These are phyloP conservation scores for Melanotaenia trifasciata DNA, from an alignment of 2,797 vertebrate genomes.

Conservation along the genomic window DNA sequence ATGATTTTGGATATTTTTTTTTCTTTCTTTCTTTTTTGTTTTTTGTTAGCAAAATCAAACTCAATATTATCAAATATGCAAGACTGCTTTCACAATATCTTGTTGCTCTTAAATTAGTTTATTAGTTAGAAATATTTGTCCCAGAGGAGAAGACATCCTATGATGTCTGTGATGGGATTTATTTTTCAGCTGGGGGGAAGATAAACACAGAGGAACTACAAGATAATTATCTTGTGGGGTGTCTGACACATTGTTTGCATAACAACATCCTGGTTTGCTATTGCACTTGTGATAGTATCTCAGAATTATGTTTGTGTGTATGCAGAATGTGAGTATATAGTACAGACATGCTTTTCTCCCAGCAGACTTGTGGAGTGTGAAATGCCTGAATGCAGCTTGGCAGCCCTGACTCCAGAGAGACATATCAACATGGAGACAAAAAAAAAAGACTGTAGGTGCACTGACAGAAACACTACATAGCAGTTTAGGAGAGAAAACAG, in stretches of 20 bases:
- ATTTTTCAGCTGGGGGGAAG: not conserved
- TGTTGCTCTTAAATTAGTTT: not conserved
- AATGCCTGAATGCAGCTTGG: conserved; percentile 33
- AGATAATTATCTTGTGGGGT: conserved; percentile 22
- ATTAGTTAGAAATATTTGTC: not conserved
- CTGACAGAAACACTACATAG: too few relatives aligned
- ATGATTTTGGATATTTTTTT: not conserved
- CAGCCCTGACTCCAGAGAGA: conserved; percentile 21
- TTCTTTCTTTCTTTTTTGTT: not conserved
- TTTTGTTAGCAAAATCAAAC: not conserved
- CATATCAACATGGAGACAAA: conserved; percentile 16
- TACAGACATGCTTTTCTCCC: not conserved
- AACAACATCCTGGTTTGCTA: conserved; percentile 22
- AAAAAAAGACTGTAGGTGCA: not conserved
- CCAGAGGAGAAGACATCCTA: not conserved
- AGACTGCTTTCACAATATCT: not conserved
- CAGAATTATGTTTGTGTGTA: conserved; percentile 36
- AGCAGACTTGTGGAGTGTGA: conserved; percentile 48
- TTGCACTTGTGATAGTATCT: conserved; percentile 25
- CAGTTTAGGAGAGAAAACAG: not conserved
- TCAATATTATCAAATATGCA: not conserved
- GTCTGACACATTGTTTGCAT: conserved; percentile 27
- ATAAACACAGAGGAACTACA: conserved; percentile 9
- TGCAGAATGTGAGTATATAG: not conserved
- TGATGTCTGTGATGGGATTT: not conserved